Evolutionary conservation across 2,797 vertebrate species (phyloP).

Genomic region (Peromyscus eremicus): DNA sequence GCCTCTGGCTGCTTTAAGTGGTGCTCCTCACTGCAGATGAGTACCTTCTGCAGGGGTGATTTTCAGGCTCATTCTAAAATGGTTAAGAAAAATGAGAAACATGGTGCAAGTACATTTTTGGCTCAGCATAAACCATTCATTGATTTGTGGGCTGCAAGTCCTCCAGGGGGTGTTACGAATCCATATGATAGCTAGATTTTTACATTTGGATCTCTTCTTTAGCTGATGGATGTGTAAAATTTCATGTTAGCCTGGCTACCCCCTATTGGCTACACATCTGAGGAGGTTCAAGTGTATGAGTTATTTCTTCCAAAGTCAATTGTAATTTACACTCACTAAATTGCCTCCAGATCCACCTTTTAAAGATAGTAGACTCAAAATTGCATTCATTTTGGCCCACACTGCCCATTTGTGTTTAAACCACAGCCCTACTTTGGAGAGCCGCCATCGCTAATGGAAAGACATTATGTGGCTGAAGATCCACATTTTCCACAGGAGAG

Average conservation of each 20-base stretch:
- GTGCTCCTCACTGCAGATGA: background rate
- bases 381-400: constrained; percentile 83
- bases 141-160: constrained; percentile 76
- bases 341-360: constrained; percentile 85
- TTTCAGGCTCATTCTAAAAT: constrained; percentile 74
- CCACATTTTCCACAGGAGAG: constrained; percentile 81
- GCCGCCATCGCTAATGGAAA: constrained; percentile 83
- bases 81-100: constrained; percentile 83
- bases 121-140: constrained; percentile 79
- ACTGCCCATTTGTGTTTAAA: constrained; percentile 83
- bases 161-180: constrained; percentile 84
- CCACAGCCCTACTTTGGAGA: constrained; percentile 81
- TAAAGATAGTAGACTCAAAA: constrained; percentile 84
- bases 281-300: constrained; percentile 84
- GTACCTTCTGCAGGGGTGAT: constrained; percentile 52
- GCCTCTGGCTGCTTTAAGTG: background rate
- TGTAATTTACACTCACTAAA: constrained; percentile 88
- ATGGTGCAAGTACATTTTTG: constrained; percentile 75
- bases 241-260: constrained; percentile 82
- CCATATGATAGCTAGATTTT: constrained; percentile 73
- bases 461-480: constrained; percentile 80
- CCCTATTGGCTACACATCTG: constrained; percentile 85
- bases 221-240: constrained; percentile 85
- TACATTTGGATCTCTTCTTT: constrained; percentile 87
- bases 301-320: constrained; percentile 88